Base-by-base conservation (phyloP, 2,888 invertebrate species). In the Cryptocheilus praepositus region DNA sequence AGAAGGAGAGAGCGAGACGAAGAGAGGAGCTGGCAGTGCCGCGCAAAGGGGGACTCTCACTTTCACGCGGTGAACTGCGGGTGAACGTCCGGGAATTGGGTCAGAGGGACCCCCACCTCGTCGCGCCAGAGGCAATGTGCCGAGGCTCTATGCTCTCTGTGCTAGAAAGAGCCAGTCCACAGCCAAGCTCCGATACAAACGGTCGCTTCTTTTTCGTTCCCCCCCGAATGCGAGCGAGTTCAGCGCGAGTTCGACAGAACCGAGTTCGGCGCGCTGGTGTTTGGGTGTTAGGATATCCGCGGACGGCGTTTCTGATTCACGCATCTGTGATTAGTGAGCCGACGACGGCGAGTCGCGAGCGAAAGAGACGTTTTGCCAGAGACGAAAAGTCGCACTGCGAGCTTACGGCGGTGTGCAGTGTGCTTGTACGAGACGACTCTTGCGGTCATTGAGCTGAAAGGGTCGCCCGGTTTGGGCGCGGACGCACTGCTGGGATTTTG, bases 51-150 rank as follows among this genome's bases (percentile, higher is more conserved):
- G 91, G 91, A 91, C 91, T 91, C 91, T 91, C 91, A 91, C 91
- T 91, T 91, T 91, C 91, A 90, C 91, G 90, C 89, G 88, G 89
- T 90, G 91, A 91, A 91, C 91, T 91, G 91, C 87, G 93, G 88
- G 93, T 92, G 92, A 93, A 93, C 92, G 93, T 92, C 93, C 94
- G 92, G 91, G 91, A 94, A 93, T 91, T 94, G 92, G 94, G 94
- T 93, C 94, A 93, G 91, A 92, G 92, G 91, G 92, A 87, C 93
- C 91, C 91, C 91, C 91, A 86, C 85, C 90, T 88, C 89, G 89
- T 87, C 89, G 91, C 79, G 83, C 84, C 86, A 84, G 80, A 84
- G 91, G 91, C 91, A 92, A 92, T 90, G 89, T 91, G 91, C 90
- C 90, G 90, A 81, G 82, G 79, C 80, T 83, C 86, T 84, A 84